These are phyloP conservation scores for Smittia aterrima DNA, from an alignment of 2,888 invertebrate genomes.

Conservation along the genomic window DNA sequence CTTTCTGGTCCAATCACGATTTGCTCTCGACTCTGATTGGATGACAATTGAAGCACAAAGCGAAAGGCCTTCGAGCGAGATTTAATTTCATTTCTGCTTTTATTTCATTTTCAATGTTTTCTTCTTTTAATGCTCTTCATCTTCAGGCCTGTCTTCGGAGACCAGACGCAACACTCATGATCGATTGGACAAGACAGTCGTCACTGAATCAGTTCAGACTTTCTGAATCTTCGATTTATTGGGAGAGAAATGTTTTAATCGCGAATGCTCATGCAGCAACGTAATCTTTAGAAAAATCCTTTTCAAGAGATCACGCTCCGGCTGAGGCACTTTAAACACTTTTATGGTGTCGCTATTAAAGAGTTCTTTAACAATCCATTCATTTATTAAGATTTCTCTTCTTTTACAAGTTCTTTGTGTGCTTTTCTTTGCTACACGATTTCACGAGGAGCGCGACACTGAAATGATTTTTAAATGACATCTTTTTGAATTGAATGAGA, in stretches of 20 bases:
- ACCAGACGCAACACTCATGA: neutral
- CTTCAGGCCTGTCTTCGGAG: neutral
- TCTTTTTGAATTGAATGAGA: neutral
- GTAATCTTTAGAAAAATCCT: neutral
- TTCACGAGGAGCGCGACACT: neutral
- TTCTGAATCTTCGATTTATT: neutral
- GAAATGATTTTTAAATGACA: constrained; percentile 9
- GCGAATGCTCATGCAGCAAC: neutral
- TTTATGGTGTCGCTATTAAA: neutral
- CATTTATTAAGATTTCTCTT: neutral
- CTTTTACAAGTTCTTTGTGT: constrained; percentile 8
- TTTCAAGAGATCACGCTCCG: neutral
- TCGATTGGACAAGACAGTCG: neutral
- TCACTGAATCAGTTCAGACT: neutral
- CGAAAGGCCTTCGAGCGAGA: constrained; percentile 7
- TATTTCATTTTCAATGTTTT: constrained; percentile 15
- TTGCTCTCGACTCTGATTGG: constrained; percentile 34
- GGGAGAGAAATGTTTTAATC: neutral
- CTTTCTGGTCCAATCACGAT: constrained; percentile 17
- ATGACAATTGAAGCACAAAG: constrained; percentile 37
- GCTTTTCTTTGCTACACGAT: neutral
- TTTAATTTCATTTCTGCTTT: constrained; percentile 24
- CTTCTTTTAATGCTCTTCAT: constrained; percentile 15
- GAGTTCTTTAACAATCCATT: constrained; percentile 2
- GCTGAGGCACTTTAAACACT: neutral